These are phyloP conservation scores for Ianthella basta DNA, from an alignment of 37 sponge, comb jelly and placozoan genomes.

Conservation along the genomic window DNA sequence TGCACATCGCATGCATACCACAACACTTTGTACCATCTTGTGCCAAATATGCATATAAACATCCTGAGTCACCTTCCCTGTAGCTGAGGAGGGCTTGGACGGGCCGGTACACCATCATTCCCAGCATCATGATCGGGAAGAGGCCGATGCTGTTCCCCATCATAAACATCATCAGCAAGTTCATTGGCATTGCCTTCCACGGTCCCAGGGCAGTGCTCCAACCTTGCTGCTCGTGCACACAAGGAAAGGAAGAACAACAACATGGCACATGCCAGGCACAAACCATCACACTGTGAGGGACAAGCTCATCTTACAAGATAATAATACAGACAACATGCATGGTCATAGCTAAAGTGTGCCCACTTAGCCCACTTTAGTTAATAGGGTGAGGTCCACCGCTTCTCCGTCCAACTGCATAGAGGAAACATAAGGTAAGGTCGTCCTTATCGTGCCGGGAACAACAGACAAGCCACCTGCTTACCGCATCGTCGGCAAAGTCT, in stretches of 20 bases:
- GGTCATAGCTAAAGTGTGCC: background rate
- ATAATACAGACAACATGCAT: background rate
- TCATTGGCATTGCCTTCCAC: slow-evolving; percentile 98
- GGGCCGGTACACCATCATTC: slow-evolving; percentile 92
- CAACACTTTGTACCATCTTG: background rate
- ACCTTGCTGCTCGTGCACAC: slow-evolving; percentile 63
- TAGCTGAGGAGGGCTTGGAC: slow-evolving; percentile 81
- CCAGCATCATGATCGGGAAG: slow-evolving; percentile 98
- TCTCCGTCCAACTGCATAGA: slow-evolving; percentile 48
- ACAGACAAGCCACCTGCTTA: too few relatives aligned
- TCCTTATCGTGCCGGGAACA: background rate
- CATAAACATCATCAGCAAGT: slow-evolving; percentile 94
- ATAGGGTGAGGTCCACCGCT: slow-evolving; percentile 35
- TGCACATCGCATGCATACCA: background rate
- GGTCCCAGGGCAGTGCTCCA: slow-evolving; percentile 96
- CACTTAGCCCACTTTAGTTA: slow-evolving; percentile 52
- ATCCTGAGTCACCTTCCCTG: slow-evolving; percentile 62
- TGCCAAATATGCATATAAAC: background rate
- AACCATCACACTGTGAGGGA: too few relatives aligned
- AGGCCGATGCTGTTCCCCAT: slow-evolving; percentile 93
- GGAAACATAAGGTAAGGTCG: background rate
- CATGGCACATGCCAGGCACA: background rate
- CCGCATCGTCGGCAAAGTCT: too few relatives aligned
- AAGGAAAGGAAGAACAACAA: background rate
- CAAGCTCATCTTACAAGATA: too few relatives aligned